Evolutionary conservation across 2,113 vertebrate genomes (phyloP), one percentile per base, ranked within the genome.

Genomic region (Macroglossus sobrinus): DNA sequence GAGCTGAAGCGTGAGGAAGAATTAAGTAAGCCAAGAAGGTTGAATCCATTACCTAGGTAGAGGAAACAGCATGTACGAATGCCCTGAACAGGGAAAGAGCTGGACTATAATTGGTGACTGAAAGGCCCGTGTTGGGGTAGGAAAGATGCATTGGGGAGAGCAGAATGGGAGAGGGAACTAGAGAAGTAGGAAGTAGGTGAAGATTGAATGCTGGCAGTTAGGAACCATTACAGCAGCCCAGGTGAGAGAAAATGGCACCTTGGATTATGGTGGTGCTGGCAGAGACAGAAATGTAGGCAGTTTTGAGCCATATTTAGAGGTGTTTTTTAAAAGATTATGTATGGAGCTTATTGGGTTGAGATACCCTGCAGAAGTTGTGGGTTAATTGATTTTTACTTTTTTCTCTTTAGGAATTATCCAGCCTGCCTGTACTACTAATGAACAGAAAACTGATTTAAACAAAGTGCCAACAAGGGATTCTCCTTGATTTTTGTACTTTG

Each of bases 371-470:
- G 35, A 63, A 63, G 14, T 64, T 81, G 15, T 18, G 47, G 43
- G 35, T 66, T 81, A 68, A 74, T 43, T 63, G 63, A 81, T 96
- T 88, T 96, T 97, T 91, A 61, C 93, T 91, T 97, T 98, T 98
- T 98, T 94, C 93, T 97, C 94, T 97, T 97, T 96, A 97, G 97
- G 89, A 85, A 55, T 82, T 68, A 26, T 10, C 59, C 72, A 95
- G 91, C 84, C 97, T 97, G 92, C 93, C 86, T 97, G 95, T 89
- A 97, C 97, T 95, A 93, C 96, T 82, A 96, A 93, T 87, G 94
- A 96, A 96, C 78, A 84, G 92, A 96, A 94, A 97, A 92, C 84
- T 96, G 97, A 96, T 50, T 78, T 3, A 97, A 98, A 96, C 57
- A 66, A 89, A 97, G 92, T 66, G 94, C 94, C 91, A 43, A 5